Percentiles rank a stretch among this genome's conserved stretches.
phyloP scores from a whole-genome alignment of 1,140 invertebrate genomes.

The Drosophila baimaii region DNA sequence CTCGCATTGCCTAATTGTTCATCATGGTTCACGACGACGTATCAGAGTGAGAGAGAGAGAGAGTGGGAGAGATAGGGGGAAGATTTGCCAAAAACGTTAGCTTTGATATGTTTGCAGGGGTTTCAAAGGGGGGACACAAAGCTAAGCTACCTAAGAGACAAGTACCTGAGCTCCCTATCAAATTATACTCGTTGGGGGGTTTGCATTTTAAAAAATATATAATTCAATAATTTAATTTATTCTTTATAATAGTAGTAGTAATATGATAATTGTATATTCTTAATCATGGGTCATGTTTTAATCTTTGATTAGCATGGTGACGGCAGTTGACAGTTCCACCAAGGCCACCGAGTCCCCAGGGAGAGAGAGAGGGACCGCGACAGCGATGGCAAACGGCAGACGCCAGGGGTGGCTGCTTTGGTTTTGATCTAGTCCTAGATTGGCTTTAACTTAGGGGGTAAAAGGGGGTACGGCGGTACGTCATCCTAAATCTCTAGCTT shows the following conservation, averaged over 20 bases:
- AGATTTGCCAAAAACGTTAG: conserved; percentile 84
- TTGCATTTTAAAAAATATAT: conserved; percentile 70
- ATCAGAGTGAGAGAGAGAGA: conserved; percentile 53
- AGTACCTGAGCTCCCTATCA: conserved; percentile 26
- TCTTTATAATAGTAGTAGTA: conserved; percentile 36
- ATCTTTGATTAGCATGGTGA: conserved; percentile 36
- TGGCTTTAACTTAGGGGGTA: conserved; percentile 57
- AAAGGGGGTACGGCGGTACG: conserved; percentile 56
- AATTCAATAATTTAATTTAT: conserved; percentile 68
- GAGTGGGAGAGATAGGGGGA: conserved; percentile 74
- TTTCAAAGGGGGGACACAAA: conserved; percentile 41
- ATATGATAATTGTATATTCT: conserved; percentile 52
- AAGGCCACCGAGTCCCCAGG: conserved; percentile 23
- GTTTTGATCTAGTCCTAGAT: conserved; percentile 69
- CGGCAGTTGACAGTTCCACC: conserved; percentile 50
- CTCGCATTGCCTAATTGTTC: conserved; percentile 89
- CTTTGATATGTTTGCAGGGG: conserved; percentile 71
- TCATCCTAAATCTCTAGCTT: conserved; percentile 79
- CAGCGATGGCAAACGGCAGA: conserved; percentile 26
- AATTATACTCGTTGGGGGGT: conserved; percentile 29
- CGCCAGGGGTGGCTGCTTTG: conserved; percentile 70
- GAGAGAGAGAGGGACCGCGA: conserved; percentile 16
- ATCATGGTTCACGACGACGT: conserved; percentile 41
- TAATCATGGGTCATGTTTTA: conserved; percentile 73
- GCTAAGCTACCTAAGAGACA: conserved; percentile 35